phyloP scores from a whole-genome alignment of 2,888 invertebrate genomes.

The Tromatobia lineatoria region DNA sequence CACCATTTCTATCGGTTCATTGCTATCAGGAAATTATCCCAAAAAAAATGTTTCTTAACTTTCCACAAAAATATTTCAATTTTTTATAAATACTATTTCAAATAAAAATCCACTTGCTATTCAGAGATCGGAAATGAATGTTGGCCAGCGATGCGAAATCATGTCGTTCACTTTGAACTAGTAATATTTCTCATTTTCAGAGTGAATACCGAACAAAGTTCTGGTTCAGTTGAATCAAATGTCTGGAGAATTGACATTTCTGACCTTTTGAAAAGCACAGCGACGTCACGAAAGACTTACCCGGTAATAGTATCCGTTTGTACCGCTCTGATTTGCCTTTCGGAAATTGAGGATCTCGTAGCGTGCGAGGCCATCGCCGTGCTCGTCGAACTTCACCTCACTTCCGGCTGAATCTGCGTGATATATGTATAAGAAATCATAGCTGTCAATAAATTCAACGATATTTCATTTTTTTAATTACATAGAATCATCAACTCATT shows the following conservation, averaged over 20 bases:
- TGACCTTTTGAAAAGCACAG: slow-evolving; percentile 1
- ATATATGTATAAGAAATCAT: slow-evolving; percentile 13
- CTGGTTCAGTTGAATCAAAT: not conserved
- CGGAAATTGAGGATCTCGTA: slow-evolving; percentile 92
- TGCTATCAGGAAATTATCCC: no score
- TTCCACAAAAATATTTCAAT: no score
- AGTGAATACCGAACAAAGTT: not conserved
- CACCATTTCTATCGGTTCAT: no score
- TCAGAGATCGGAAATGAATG: not conserved
- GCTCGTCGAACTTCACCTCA: slow-evolving; percentile 89
- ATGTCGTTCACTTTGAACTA: not conserved
- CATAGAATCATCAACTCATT: not conserved
- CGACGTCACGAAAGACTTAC: slow-evolving; percentile 78
- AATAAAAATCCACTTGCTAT: no score
- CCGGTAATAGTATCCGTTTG: slow-evolving; percentile 86
- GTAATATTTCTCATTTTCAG: not conserved
- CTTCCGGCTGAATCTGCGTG: slow-evolving; percentile 89
- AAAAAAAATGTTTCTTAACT: no score
- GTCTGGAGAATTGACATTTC: no score
- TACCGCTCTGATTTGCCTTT: slow-evolving; percentile 84
- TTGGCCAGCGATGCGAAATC: not conserved
- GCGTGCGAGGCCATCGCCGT: slow-evolving; percentile 91
- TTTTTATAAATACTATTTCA: not conserved
- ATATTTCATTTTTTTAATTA: not conserved
- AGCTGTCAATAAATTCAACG: not conserved